Base-by-base conservation (phyloP, 2,797 vertebrate species). In the Cygnus olor region DNA sequence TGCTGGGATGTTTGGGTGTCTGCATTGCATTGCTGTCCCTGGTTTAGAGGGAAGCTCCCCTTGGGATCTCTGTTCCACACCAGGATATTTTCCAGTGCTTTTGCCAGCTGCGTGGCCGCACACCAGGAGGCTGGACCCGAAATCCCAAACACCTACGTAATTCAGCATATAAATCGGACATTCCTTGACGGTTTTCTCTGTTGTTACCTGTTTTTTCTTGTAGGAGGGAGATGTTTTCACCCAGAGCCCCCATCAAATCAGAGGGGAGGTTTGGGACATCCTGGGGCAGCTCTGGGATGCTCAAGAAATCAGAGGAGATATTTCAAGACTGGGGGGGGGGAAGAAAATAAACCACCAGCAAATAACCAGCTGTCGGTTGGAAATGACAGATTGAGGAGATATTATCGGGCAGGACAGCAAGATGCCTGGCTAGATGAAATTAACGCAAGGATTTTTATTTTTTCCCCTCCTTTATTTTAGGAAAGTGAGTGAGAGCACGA, bases 361-460 rank as follows among this genome's bases (percentile, higher is more conserved):
- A 81, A 70, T 47, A 94, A 95, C 94, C 91, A 79, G 45, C 92
- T 96, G 96, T 91, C 90, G 76, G 51, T 81, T 91, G 80, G 77
- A 91, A 81, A 77, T 85, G 88, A 85, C 93, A 94, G 94, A 90
- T 94, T 95, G 94, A 68, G 84, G 91, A 90, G 74, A 79, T 82
- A 77, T 84, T 96, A 77, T 70, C 80, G 85, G 85, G 80, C 95
- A 94, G 91, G 95, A 93, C 94, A 95, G 91, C 82, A 91, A 92
- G 92, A 94, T 94, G 95, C 91, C 78, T 93, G 89, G 71, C 77
- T 91, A 85, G 89, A 94, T 94, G 89, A 94, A 96, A 89, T 95
- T 94, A 96, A 88, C 68, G 66, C 80, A 73, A 85, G 40, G 88
- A 58, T 64, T 56, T 78, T 85, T 87, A 57, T 53, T 79, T 85